A percentile compares a stretch with the other conserved stretches of the same genome.
These are phyloP conservation scores for Heterotis niloticus DNA, from an alignment of 2,113 vertebrate species.

Conservation along the genomic window DNA sequence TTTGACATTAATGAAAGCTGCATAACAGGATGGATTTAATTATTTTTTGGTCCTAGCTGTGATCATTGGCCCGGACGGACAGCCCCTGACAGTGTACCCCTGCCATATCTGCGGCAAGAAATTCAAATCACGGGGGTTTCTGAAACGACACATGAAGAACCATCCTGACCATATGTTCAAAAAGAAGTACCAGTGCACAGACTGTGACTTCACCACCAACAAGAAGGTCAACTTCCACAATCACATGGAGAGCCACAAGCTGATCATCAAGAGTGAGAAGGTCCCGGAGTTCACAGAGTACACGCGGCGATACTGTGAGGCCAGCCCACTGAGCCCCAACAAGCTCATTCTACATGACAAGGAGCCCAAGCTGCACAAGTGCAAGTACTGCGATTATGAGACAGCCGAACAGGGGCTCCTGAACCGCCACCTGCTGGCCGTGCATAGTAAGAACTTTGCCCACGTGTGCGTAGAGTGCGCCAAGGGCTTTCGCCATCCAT, in stretches of 20 bases:
- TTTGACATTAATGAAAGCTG: not conserved
- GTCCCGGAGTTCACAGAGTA: conserved; percentile 86
- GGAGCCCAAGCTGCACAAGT: conserved; percentile 91
- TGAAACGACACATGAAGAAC: conserved; percentile 99
- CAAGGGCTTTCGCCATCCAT: conserved; percentile 95
- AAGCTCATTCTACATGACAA: conserved; percentile 95
- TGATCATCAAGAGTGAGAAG: conserved; percentile 83
- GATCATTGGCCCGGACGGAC: conserved; percentile 95
- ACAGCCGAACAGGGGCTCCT: conserved; percentile 94
- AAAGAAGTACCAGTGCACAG: conserved; percentile 98
- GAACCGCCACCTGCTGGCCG: conserved; percentile 90
- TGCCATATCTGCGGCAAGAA: conserved; percentile 98
- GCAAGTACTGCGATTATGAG: conserved; percentile 98
- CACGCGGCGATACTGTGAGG: conserved; percentile 87
- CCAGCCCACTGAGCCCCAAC: conserved; percentile 90
- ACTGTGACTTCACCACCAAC: conserved; percentile 98
- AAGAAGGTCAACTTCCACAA: conserved; percentile 98
- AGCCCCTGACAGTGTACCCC: conserved; percentile 96
- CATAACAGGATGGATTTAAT: too few relatives aligned
- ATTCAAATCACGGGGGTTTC: conserved; percentile 95
- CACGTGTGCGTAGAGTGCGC: conserved; percentile 96
- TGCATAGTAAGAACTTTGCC: conserved; percentile 96
- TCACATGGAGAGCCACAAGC: conserved; percentile 97
- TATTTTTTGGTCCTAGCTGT: conserved; percentile 70
- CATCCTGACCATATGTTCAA: conserved; percentile 95